Conservation (phyloP, 2,888 invertebrate genomes). For the Drosophila pseudotakahashii region DNA sequence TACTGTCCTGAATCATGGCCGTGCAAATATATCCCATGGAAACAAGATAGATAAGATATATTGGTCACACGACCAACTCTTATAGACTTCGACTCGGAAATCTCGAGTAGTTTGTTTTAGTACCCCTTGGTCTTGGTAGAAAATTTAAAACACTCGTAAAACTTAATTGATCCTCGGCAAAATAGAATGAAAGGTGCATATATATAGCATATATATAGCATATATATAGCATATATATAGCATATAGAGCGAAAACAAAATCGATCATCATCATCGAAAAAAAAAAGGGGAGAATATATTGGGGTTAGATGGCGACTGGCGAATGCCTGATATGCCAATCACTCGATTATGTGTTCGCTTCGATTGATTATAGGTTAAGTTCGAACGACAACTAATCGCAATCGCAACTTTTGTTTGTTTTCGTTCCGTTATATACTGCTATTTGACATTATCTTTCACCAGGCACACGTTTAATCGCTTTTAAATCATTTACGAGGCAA, state of each 20-base stretch:
- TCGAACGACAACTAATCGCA: constrained; percentile 50
- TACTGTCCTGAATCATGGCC: background rate
- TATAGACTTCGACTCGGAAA: constrained; percentile 9
- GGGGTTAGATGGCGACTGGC: constrained; percentile 17
- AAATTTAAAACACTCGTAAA: constrained; percentile 48
- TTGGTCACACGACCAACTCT: constrained; percentile 23
- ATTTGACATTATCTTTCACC: constrained; percentile 47
- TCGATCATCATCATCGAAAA: constrained; percentile 17
- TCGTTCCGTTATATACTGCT: constrained; percentile 8
- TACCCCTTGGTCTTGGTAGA: background rate
- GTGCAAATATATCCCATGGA: constrained; percentile 21
- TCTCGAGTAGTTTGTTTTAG: constrained; percentile 20
- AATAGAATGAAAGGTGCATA: constrained; percentile 22
- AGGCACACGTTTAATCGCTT: constrained; percentile 56
- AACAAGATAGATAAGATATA: constrained; percentile 45
- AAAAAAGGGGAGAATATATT: background rate
- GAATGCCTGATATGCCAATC: constrained; percentile 50
- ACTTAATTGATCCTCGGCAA: constrained; percentile 46
- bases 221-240: no score
- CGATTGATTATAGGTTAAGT: constrained; percentile 35
- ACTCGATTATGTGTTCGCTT: constrained; percentile 60
- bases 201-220: no score
- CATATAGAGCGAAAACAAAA: constrained; percentile 23
- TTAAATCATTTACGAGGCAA: constrained; percentile 72
- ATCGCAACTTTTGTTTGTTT: constrained; percentile 37